Conservation (phyloP, 2,888 invertebrate species). For the Andrena dorsata region DNA sequence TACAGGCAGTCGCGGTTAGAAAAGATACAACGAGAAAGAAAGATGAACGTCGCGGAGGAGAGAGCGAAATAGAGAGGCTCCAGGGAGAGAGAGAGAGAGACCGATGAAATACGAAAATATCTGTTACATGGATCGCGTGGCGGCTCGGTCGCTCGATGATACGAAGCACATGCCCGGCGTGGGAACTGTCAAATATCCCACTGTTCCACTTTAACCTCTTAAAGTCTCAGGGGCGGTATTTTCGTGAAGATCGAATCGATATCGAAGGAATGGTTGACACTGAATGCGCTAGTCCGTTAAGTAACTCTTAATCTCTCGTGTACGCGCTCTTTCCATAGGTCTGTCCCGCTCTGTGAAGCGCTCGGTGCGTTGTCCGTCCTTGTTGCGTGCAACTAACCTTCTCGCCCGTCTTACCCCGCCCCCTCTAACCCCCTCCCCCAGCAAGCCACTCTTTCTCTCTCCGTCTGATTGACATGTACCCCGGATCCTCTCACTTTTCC, state of each 20-base stretch:
- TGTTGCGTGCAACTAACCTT: conserved; percentile 20
- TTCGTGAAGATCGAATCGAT: conserved; percentile 54
- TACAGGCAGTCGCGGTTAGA: conserved; percentile 17
- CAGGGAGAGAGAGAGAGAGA: conserved; percentile 17
- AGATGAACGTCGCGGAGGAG: background rate
- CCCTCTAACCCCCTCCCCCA: conserved; percentile 16
- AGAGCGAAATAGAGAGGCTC: background rate
- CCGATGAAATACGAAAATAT: conserved; percentile 63
- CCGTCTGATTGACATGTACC: conserved; percentile 9
- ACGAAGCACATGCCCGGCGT: conserved; percentile 49
- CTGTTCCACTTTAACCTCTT: conserved; percentile 4
- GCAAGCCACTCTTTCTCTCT: conserved; percentile 10
- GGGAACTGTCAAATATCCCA: conserved; percentile 60
- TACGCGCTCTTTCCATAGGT: conserved; percentile 37
- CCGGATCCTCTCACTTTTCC: conserved; percentile 21
- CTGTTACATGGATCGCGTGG: conserved; percentile 48
- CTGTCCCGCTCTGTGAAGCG: conserved; percentile 26
- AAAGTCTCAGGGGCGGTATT: conserved; percentile 9
- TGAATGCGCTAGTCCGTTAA: conserved; percentile 43
- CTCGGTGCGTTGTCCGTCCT: conserved; percentile 31
- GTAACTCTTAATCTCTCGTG: conserved; percentile 58
- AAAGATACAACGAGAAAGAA: conserved; percentile 12
- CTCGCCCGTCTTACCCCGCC: conserved; percentile 1
- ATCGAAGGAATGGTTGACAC: conserved; percentile 49
- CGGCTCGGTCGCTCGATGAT: conserved; percentile 41